Percentiles rank a stretch among this genome's conserved stretches.
Conservation (phyloP, 1,140 invertebrate species). For the Drosophila willistoni region DNA sequence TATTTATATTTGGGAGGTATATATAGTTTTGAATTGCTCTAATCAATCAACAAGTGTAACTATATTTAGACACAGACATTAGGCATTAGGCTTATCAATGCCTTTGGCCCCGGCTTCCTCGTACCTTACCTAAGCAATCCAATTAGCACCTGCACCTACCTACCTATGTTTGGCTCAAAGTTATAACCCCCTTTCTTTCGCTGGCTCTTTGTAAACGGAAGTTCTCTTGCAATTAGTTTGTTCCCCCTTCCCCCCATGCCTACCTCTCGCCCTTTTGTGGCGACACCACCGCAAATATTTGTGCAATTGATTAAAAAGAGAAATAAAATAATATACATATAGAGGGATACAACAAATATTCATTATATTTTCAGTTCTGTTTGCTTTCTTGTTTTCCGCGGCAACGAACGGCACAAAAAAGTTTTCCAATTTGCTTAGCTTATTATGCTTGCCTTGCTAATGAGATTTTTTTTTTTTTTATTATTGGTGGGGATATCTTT, state of each 20-base stretch:
- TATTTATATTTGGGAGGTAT: conserved; percentile 15
- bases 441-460: conserved; percentile 65
- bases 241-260: neutral
- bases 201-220: conserved; percentile 22
- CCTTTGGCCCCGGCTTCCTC: conserved; percentile 27
- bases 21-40: conserved; percentile 19
- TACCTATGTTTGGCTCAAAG: conserved; percentile 2
- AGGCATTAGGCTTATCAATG: conserved; percentile 4
- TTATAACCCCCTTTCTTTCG: conserved; percentile 18
- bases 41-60: conserved; percentile 53
- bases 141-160: conserved; percentile 9
- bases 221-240: conserved; percentile 16
- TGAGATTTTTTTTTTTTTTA: conserved; percentile 43
- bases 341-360: conserved; percentile 2
- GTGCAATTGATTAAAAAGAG: conserved; percentile 65
- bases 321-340: neutral
- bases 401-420: conserved; percentile 41
- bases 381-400: conserved; percentile 24
- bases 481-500: conserved; percentile 7
- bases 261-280: neutral
- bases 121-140: neutral
- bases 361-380: conserved; percentile 8
- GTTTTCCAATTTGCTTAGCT: conserved; percentile 75
- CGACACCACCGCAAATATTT: conserved; percentile 62
- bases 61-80: conserved; percentile 49